These are phyloP conservation scores for Drusus annulatus DNA, from an alignment of 1,140 invertebrate species.

Conservation along the genomic window DNA sequence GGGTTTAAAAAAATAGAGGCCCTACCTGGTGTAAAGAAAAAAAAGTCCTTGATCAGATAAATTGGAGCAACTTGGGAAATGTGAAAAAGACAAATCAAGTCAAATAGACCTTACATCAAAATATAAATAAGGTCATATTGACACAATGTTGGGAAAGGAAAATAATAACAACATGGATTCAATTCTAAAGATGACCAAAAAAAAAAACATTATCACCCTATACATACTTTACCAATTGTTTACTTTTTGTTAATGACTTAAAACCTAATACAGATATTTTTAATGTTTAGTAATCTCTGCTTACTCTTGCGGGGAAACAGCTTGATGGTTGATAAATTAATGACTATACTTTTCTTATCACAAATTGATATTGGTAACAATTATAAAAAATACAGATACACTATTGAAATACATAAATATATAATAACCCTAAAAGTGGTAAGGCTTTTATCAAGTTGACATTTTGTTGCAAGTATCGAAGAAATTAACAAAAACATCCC, in stretches of 20 bases:
- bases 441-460: too few species aligned
- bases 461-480: too few species aligned
- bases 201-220: not conserved
- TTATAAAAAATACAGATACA: not conserved
- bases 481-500: too few species aligned
- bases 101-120: not conserved
- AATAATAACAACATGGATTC: not conserved
- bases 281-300: not conserved
- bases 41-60: too few species aligned
- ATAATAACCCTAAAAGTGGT: too few species aligned
- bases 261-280: conserved; percentile 3
- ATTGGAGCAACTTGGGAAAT: too few species aligned
- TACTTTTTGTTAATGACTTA: not conserved
- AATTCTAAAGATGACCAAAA: not conserved
- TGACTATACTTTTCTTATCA: not conserved
- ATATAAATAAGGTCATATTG: not conserved
- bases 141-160: not conserved
- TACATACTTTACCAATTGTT: not conserved
- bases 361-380: not conserved
- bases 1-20: not conserved
- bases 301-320: not conserved
- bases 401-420: not conserved
- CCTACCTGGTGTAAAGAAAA: too few species aligned
- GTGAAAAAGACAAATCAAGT: not conserved
- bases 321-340: not conserved